Base-by-base conservation (phyloP, 2,888 invertebrate genomes). In the Tromatobia lineatoria region DNA sequence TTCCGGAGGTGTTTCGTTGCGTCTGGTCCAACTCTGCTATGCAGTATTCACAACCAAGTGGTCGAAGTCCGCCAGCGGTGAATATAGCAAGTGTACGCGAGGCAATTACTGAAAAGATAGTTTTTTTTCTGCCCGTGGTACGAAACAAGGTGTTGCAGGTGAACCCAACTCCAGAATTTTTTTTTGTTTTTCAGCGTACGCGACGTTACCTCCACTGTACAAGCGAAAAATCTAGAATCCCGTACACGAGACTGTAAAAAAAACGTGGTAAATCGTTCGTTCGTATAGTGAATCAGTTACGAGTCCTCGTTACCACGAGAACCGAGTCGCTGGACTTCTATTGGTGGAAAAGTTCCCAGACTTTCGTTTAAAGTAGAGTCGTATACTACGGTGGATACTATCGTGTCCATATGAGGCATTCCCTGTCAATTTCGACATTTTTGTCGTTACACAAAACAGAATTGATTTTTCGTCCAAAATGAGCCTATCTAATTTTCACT, bases 171-270 rank as follows among this genome's bases (percentile, higher is more conserved):
- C 23, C 11, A 20, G 54, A 20, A 54, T 20, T 54, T 54, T 54
- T 54, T 54, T 54, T 54, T 54, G 23, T 54, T 54, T 54, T 23
- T 8, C 54, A 11, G 0, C 54, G 54, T 23, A 20, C 54, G 54
- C 54, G 52, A 52, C 52, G 18, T 8, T 20, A n/a, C 18, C 52
- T 52, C 20, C n/a, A n/a, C 52, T 10, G 18, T 8, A 4, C 20
- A 11, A 11, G 54, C 54, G 50, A 73, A 73, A 80, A 83, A 76
- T 52, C 59, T 20, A 45, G 73, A 67, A 61, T 71, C 76, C 61
- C 76, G 75, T 75, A 70, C 57, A 38, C 25, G n/a, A 67, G 29
- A 47, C 38, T 69, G 79, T 79, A 76, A 57, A 75, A n/a, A 79
- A 74, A 80, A 83, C 75, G 50, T 50, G 25, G 57, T 42, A 54